Evolutionary conservation across 2,797 vertebrate genomes (phyloP).

Genomic region (Myioborus miniatus): DNA sequence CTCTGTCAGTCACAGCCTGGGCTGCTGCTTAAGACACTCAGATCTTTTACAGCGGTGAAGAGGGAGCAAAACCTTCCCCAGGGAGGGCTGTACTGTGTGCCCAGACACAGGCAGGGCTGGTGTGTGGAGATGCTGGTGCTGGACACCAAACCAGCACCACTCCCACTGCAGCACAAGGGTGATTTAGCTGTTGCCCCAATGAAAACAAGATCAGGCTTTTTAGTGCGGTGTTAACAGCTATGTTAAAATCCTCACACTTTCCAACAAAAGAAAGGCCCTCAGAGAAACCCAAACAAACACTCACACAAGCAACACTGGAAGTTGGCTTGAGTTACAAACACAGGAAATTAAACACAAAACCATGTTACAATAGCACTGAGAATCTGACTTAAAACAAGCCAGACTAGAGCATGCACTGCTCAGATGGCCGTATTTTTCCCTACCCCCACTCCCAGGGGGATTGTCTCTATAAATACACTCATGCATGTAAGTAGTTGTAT

Average conservation of each 20-base stretch:
- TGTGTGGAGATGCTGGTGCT: background rate
- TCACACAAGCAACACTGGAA: constrained; percentile 63
- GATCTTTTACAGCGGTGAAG: background rate
- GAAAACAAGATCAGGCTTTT: constrained; percentile 57
- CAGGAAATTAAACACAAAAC: constrained; percentile 75
- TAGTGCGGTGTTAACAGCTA: constrained; percentile 57
- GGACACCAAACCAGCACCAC: background rate
- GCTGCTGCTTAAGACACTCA: background rate
- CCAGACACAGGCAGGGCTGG: background rate
- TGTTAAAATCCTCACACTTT: constrained; percentile 69
- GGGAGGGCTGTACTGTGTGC: background rate
- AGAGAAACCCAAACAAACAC: constrained; percentile 69
- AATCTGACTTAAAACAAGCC: constrained; percentile 47
- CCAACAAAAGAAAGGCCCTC: constrained; percentile 67
- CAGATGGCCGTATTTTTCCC: background rate
- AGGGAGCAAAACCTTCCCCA: fast-evolving
- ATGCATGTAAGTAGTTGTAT: background rate
- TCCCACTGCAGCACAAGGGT: background rate
- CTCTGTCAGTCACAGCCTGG: background rate
- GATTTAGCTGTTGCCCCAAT: constrained; percentile 20
- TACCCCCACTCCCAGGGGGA: background rate
- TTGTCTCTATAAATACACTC: background rate
- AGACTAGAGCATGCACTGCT: constrained; percentile 43
- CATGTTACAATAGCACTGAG: constrained; percentile 63
- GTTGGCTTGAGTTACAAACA: constrained; percentile 69